These are phyloP conservation scores for Micrastur ruficollis DNA, from an alignment of 2,797 vertebrate species.

Conservation along the genomic window DNA sequence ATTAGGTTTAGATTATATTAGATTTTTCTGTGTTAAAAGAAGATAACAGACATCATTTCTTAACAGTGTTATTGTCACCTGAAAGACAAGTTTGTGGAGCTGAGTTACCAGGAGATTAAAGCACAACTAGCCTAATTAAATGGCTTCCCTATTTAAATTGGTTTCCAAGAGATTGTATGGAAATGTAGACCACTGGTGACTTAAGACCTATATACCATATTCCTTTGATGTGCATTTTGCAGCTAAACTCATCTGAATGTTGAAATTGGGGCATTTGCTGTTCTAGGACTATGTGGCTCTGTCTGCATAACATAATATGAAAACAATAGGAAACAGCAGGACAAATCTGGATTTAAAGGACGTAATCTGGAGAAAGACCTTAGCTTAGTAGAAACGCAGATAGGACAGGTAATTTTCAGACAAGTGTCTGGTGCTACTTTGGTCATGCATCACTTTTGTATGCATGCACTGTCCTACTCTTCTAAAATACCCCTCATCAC, in stretches of 20 bases:
- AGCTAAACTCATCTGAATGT: neutral
- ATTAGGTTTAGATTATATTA: neutral
- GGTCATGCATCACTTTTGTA: neutral
- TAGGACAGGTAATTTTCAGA: neutral
- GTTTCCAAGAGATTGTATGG: neutral
- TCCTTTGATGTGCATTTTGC: neutral
- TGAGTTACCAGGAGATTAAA: neutral
- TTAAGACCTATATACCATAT: neutral
- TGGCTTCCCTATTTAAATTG: neutral
- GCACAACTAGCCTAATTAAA: neutral
- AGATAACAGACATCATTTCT: neutral
- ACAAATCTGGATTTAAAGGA: neutral
- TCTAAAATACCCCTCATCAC: neutral
- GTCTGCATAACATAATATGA: neutral
- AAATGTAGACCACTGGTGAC: neutral
- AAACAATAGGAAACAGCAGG: neutral
- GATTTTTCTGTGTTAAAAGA: neutral
- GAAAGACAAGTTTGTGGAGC: neutral
- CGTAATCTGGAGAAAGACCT: neutral
- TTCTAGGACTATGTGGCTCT: neutral
- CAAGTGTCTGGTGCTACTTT: neutral
- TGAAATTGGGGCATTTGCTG: neutral
- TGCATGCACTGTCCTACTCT: fast-evolving
- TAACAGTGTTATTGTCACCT: neutral
- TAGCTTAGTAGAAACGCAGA: neutral